phyloP scores from a whole-genome alignment of 2,113 vertebrate species.

The Cairina moschata region DNA sequence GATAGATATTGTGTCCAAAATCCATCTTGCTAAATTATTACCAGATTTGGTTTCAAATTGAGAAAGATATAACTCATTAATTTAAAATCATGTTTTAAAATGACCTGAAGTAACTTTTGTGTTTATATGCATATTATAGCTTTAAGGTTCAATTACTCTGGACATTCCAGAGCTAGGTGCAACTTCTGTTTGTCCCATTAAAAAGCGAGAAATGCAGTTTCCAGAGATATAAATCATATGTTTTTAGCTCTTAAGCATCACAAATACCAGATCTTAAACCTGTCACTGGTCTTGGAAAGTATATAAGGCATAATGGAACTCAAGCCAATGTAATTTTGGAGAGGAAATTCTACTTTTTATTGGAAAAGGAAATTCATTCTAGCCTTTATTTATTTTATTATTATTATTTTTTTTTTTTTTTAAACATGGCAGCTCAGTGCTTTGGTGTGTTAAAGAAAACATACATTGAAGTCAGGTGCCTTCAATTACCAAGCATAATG shows the following conservation, averaged over 20 bases:
- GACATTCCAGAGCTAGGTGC: neutral
- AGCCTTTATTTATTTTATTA: neutral
- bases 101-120: neutral
- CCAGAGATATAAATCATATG: neutral
- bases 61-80: neutral
- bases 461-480: neutral
- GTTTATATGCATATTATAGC: neutral
- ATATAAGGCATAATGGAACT: constrained; percentile 3
- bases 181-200: constrained; percentile 37
- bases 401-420: neutral
- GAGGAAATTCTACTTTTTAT: constrained; percentile 25
- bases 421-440: neutral
- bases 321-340: neutral
- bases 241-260: neutral
- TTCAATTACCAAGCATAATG: neutral
- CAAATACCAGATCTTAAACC: constrained; percentile 30
- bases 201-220: neutral
- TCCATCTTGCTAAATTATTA: constrained; percentile 22
- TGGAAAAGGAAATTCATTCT: constrained; percentile 28
- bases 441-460: neutral
- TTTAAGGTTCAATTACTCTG: constrained; percentile 1
- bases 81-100: neutral
- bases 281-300: constrained; percentile 3
- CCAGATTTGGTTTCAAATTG: neutral
- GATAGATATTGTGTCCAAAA: neutral